These are phyloP conservation scores for Molanna angustata DNA, from an alignment of 2,888 invertebrate genomes.

Conservation along the genomic window DNA sequence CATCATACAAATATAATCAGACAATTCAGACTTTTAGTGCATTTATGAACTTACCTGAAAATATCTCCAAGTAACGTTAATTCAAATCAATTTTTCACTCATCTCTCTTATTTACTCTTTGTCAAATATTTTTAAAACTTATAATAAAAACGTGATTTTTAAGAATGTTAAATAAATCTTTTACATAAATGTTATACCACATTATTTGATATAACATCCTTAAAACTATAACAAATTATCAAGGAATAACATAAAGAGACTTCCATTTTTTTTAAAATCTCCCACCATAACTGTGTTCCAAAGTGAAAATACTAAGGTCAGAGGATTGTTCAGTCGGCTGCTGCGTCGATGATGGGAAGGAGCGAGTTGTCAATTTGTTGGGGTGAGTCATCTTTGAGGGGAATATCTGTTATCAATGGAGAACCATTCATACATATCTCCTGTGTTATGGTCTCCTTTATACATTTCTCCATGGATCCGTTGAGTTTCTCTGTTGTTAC, in stretches of 20 bases:
- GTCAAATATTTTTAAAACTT: too few relatives aligned
- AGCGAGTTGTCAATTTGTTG: constrained; percentile 29
- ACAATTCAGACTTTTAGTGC: constrained; percentile 30
- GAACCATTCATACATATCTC: constrained; percentile 21
- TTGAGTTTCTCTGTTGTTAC: constrained; percentile 34
- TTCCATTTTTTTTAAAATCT: too few relatives aligned
- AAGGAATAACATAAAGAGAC: constrained; percentile 17
- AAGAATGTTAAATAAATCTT: constrained; percentile 23
- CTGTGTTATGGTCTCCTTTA: constrained; percentile 19
- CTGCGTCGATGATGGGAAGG: constrained; percentile 27
- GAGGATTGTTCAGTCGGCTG: constrained; percentile 23
- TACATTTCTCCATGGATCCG: constrained; percentile 23
- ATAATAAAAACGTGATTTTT: too few relatives aligned
- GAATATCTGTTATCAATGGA: constrained; percentile 23
- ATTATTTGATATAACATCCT: constrained; percentile 29
- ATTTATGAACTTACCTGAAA: constrained; percentile 4
- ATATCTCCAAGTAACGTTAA: too few relatives aligned
- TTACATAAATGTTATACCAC: constrained; percentile 28
- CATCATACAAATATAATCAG: too few relatives aligned
- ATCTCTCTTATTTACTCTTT: too few relatives aligned
- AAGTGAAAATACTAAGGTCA: not conserved
- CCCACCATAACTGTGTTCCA: too few relatives aligned
- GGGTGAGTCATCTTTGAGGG: constrained; percentile 29
- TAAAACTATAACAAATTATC: constrained; percentile 30
- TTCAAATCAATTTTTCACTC: too few relatives aligned